phyloP scores from a whole-genome alignment of 2,888 invertebrate genomes.

The Pyrrhosoma nymphula region DNA sequence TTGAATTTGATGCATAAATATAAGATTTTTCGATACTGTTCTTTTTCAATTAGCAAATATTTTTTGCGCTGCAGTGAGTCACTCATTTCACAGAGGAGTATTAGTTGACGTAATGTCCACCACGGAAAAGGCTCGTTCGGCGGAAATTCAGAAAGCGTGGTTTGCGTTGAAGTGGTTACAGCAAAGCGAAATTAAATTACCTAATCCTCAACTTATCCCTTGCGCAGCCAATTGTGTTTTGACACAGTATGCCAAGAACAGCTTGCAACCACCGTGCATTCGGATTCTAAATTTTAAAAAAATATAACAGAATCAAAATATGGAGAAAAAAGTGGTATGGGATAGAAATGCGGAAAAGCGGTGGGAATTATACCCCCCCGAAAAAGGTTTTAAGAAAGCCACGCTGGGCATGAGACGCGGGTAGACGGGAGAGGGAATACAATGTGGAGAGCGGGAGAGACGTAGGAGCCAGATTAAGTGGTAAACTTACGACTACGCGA shows the following conservation, averaged over 20 bases:
- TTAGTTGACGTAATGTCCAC: too few relatives aligned
- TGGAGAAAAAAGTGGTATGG: background rate
- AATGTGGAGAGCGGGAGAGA: background rate
- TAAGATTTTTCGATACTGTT: too few relatives aligned
- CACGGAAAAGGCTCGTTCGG: too few relatives aligned
- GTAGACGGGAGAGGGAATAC: background rate
- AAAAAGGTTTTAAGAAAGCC: background rate
- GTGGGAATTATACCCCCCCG: background rate
- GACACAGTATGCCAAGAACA: background rate
- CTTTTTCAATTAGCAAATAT: too few relatives aligned
- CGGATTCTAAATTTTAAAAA: background rate
- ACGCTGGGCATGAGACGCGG: background rate
- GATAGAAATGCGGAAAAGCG: background rate
- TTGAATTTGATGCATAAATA: too few relatives aligned
- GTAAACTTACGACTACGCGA: conserved; percentile 27
- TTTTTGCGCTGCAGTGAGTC: too few relatives aligned
- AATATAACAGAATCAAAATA: background rate
- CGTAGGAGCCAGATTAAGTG: conserved; percentile 41
- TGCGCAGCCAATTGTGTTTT: background rate
- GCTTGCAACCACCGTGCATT: background rate
- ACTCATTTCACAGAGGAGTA: too few relatives aligned
- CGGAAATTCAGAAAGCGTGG: too few relatives aligned
- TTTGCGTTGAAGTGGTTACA: background rate
- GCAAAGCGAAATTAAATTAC: background rate
- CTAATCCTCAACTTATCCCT: background rate